Evolutionary conservation across 2,113 vertebrate species (phyloP).

Genomic region (Stigmatopora nigra): DNA sequence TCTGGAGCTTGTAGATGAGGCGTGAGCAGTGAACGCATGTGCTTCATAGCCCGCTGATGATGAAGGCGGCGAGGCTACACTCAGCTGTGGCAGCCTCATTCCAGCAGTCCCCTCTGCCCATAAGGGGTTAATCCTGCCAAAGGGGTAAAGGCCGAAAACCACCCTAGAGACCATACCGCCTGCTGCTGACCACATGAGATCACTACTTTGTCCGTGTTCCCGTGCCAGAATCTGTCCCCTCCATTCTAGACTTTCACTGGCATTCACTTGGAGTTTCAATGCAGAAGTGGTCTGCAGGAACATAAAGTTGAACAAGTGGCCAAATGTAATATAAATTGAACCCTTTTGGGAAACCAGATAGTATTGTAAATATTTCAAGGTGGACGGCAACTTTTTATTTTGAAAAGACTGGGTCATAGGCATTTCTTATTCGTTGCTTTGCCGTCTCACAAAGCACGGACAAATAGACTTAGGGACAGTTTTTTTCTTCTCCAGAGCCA

Average conservation of each 20-base stretch:
- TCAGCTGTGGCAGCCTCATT: constrained; percentile 55
- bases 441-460: too few species aligned
- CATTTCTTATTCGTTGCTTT: too few species aligned
- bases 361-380: constrained; percentile 24
- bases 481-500: too few species aligned
- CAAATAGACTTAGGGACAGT: too few species aligned
- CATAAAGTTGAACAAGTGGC: constrained; percentile 25
- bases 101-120: constrained; percentile 32
- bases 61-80: constrained; percentile 32
- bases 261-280: constrained; percentile 21
- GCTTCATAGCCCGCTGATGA: constrained; percentile 20
- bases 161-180: constrained; percentile 52
- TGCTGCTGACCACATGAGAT: constrained; percentile 52
- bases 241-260: constrained; percentile 31
- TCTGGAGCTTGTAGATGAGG: constrained; percentile 58
- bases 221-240: constrained; percentile 28
- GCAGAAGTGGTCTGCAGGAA: constrained; percentile 40
- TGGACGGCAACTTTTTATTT: too few species aligned
- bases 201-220: constrained; percentile 35
- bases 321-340: constrained; percentile 25
- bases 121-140: constrained; percentile 46
- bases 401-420: too few species aligned
- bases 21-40: constrained; percentile 12
- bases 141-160: constrained; percentile 44
- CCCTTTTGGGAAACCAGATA: constrained; percentile 12